Evolutionary conservation across 2,113 vertebrate species (phyloP), one percentile per base, ranked within the genome.

Genomic region (Romanogobio albipinnatus): DNA sequence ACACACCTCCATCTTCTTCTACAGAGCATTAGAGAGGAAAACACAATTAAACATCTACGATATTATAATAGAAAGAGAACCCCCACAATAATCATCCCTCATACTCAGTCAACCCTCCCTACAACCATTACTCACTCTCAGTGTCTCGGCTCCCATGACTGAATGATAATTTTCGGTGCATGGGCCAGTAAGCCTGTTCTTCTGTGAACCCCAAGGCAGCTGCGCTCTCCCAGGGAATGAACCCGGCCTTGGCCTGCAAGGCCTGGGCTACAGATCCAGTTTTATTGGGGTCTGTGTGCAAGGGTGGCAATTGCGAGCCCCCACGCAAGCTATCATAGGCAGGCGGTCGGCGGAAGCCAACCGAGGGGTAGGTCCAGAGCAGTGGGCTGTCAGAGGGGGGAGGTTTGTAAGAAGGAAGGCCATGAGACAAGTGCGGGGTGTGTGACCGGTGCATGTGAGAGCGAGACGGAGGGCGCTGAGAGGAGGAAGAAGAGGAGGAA

Each of bases 281-380:
- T 7, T 92, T 92, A 5, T 88, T 89, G 53, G 90, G 89, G 17
- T 93, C 92, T 22, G 91, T 90, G 19, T 93, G 93, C 76, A 93
- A 88, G n/a, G 92, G 92, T 2, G 92, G 93, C 4, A 91, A 92
- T 26, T 92, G 93, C 43, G 91, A 89, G 81, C 91, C 91, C 45
- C 91, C 95, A 85, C 89, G 91, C 86, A 97, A 88, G 89, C 96
- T 97, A 75, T 97, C 96, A 7, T 97, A 97, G 80, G 97, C 96
- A 0, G 97, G 97, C 19, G 97, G 97, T 71, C 95, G 95, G 84
- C 95, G 94, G 88, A 96, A 94, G 51, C 93, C 95, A 7, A 94
- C 93, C 0, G 96, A 96, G 13, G 96, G 96, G 91, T 96, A 97
- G 51, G 97, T 97, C 97, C 97, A 97, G 76, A 97, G 94, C 7